Evolutionary conservation across 2,888 invertebrate species (phyloP).

Genomic region (Phengaris arion): DNA sequence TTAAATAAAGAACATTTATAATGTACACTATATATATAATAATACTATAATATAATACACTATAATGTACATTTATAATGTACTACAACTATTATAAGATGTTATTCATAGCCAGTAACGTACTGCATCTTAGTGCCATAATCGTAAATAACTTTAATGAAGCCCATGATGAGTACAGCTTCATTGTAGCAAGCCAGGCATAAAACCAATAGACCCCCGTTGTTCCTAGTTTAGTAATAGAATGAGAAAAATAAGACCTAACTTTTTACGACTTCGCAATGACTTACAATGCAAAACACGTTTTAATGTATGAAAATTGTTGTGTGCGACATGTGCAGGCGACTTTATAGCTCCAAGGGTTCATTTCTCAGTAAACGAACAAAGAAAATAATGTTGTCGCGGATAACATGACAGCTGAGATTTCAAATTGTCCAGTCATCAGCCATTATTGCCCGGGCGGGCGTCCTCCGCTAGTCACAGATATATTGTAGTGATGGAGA

Average conservation of each 20-base stretch:
- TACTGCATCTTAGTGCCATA: conserved; percentile 13
- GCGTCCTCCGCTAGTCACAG: conserved; percentile 19
- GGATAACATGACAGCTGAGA: conserved; percentile 47
- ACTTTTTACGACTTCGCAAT: conserved; percentile 25
- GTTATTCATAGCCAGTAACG: conserved; percentile 7
- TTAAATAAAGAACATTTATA: background rate
- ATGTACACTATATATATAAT: too few species aligned
- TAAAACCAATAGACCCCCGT: conserved; percentile 19
- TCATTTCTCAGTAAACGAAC: conserved; percentile 31
- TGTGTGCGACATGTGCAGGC: conserved; percentile 24
- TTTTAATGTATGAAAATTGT: conserved; percentile 29
- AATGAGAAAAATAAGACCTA: conserved; percentile 27
- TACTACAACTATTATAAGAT: background rate
- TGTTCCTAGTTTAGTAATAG: conserved; percentile 21
- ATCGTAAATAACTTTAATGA: conserved; percentile 22
- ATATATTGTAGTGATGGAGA: background rate
- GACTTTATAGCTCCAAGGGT: conserved; percentile 26
- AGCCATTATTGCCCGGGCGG: conserved; percentile 42
- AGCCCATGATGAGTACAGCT: conserved; percentile 12
- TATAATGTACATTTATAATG: too few species aligned
- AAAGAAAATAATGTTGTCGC: conserved; percentile 53
- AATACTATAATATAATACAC: too few species aligned
- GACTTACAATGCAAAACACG: conserved; percentile 27
- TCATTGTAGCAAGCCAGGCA: conserved; percentile 9
- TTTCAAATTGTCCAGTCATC: conserved; percentile 52